A percentile compares a stretch with the other conserved stretches of the same genome.
Evolutionary conservation across 2,113 vertebrate species (phyloP).

Genomic region (Syngnathus scovelli): DNA sequence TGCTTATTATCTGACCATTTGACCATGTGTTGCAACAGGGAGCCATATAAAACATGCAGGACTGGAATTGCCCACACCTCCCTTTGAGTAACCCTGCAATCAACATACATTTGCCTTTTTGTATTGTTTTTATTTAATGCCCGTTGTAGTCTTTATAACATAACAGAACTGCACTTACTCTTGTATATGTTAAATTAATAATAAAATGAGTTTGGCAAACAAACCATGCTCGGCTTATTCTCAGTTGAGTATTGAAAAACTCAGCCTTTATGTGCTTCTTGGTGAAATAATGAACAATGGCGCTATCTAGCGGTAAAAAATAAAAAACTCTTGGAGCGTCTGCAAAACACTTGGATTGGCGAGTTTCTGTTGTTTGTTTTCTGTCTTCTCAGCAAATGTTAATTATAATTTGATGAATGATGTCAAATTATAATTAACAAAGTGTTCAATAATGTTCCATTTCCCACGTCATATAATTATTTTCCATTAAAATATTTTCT

Average conservation of each 20-base stretch:
- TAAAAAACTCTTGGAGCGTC: background rate
- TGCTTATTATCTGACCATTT: too few relatives aligned
- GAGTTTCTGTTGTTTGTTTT: background rate
- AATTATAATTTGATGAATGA: too few relatives aligned
- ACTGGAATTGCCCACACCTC: too few relatives aligned
- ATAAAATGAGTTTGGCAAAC: conserved; percentile 40
- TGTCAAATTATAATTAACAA: too few relatives aligned
- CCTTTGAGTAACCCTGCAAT: background rate
- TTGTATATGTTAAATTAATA: conserved; percentile 53
- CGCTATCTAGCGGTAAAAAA: conserved; percentile 40
- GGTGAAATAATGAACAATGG: conserved; percentile 3
- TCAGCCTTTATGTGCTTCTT: background rate
- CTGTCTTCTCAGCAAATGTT: too few relatives aligned
- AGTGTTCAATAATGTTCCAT: too few relatives aligned
- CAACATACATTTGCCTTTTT: conserved; percentile 4
- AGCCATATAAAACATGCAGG: too few relatives aligned
- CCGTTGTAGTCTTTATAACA: conserved; percentile 6
- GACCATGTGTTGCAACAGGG: too few relatives aligned
- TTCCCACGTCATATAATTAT: too few relatives aligned
- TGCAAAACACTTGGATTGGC: background rate
- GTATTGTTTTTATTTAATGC: conserved; percentile 15
- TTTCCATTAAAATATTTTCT: too few relatives aligned
- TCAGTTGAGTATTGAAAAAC: conserved; percentile 6
- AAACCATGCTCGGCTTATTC: background rate
- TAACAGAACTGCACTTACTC: background rate